Conservation (phyloP, 1,140 invertebrate genomes). For the Pachypsylla venusta region DNA sequence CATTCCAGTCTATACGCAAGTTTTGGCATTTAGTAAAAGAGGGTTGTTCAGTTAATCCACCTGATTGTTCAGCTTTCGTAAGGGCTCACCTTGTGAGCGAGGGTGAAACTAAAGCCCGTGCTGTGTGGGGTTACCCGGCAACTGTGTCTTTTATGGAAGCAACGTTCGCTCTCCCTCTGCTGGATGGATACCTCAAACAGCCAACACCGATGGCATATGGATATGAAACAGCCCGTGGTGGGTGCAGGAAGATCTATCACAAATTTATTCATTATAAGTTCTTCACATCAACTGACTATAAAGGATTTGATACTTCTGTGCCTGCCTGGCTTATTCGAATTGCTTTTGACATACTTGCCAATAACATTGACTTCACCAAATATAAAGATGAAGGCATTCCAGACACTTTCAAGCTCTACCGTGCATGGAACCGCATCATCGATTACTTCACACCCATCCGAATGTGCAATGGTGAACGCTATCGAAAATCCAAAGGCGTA, state of each 20-base stretch:
- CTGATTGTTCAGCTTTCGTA: constrained; percentile 10
- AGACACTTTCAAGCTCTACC: neutral
- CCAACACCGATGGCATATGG: constrained; percentile 15
- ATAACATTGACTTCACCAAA: constrained; percentile 14
- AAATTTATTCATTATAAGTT: neutral
- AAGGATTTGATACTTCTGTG: constrained; percentile 16
- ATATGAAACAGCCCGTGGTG: constrained; percentile 13
- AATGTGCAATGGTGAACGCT: constrained; percentile 2
- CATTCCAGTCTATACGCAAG: neutral
- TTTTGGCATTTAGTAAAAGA: constrained; percentile 13
- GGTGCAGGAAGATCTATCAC: neutral
- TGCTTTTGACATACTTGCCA: no score
- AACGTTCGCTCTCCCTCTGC: constrained; percentile 12
- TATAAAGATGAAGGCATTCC: constrained; percentile 14
- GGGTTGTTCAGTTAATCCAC: neutral
- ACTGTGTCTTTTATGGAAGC: constrained; percentile 15
- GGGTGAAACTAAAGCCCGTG: constrained; percentile 11
- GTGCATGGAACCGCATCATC: constrained; percentile 5
- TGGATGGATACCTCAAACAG: constrained; percentile 7
- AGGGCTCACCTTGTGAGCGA: neutral
- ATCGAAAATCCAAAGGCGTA: constrained; percentile 1
- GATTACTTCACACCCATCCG: constrained; percentile 15
- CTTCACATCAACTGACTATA: constrained; percentile 8
- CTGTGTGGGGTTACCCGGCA: constrained; percentile 17
- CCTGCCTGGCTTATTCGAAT: no score